phyloP scores from a whole-genome alignment of 1,140 invertebrate genomes.

The Nylanderia fulva region DNA sequence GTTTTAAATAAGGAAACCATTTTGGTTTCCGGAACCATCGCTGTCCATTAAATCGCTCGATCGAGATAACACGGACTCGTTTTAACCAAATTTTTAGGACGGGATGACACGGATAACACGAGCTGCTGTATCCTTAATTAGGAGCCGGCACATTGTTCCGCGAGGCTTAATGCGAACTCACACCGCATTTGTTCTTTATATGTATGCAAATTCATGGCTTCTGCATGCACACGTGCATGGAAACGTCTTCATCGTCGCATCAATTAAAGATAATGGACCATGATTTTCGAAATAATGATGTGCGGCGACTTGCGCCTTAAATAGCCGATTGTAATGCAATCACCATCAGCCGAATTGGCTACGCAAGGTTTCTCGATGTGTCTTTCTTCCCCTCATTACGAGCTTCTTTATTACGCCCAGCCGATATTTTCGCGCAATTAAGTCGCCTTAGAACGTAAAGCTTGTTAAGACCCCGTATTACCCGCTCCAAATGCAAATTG shows the following conservation, averaged over 20 bases:
- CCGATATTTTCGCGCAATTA: constrained; percentile 74
- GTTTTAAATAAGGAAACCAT: background rate
- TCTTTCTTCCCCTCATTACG: background rate
- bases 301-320: constrained; percentile 45
- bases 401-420: constrained; percentile 67
- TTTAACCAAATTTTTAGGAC: constrained; percentile 39
- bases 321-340: constrained; percentile 34
- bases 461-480: constrained; percentile 39
- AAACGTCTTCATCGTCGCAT: constrained; percentile 11
- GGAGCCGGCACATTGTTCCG: constrained; percentile 20
- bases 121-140: constrained; percentile 28
- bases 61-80: background rate
- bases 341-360: constrained; percentile 4
- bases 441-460: constrained; percentile 54
- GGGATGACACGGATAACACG: background rate
- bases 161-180: background rate
- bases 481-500: constrained; percentile 35
- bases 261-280: constrained; percentile 34
- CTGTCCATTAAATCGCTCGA: constrained; percentile 8
- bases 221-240: background rate
- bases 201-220: constrained; percentile 18
- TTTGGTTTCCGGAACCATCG: background rate
- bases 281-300: constrained; percentile 10
- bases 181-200: constrained; percentile 35
- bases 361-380: background rate